Percentiles rank a stretch among this genome's conserved stretches.
Conservation (phyloP, 2,113 vertebrate species). For the Campylomormyrus numenius region DNA sequence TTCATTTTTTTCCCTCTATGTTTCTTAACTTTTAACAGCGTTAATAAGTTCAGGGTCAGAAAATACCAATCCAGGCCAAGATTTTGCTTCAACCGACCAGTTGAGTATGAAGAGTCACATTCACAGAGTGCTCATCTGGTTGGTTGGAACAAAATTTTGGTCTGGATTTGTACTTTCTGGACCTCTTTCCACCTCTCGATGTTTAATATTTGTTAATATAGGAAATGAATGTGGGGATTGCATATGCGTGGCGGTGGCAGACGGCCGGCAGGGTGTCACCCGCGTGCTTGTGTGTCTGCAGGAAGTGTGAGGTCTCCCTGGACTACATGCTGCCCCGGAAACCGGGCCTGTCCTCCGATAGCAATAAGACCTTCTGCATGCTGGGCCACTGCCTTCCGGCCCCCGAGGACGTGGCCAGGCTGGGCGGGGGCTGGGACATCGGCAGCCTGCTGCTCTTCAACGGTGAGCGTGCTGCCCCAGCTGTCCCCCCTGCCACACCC, state of each 20-base stretch:
- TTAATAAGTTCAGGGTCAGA: not conserved
- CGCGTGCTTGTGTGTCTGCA: constrained; percentile 44
- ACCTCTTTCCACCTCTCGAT: not conserved
- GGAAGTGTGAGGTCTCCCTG: constrained; percentile 80
- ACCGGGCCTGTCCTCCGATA: constrained; percentile 87
- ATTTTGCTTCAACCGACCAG: not conserved
- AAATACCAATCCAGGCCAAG: not conserved
- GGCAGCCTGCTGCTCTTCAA: constrained; percentile 84
- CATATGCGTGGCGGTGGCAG: not conserved
- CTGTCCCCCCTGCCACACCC: not conserved
- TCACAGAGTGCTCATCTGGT: not conserved
- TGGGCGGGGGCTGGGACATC: constrained; percentile 69
- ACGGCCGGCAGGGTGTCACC: not conserved
- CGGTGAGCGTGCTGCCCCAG: constrained; percentile 53
- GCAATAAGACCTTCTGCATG: constrained; percentile 92
- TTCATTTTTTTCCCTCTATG: not conserved
- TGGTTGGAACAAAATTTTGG: not conserved
- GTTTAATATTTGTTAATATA: not conserved
- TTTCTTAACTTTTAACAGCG: not conserved
- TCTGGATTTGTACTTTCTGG: not conserved
- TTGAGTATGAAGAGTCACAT: not conserved
- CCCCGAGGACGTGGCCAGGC: constrained; percentile 67
- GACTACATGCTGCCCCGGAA: constrained; percentile 86
- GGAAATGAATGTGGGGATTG: not conserved
- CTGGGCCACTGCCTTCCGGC: constrained; percentile 71